phyloP scores from a whole-genome alignment of 2,113 vertebrate species.

The Cacatua alba region DNA sequence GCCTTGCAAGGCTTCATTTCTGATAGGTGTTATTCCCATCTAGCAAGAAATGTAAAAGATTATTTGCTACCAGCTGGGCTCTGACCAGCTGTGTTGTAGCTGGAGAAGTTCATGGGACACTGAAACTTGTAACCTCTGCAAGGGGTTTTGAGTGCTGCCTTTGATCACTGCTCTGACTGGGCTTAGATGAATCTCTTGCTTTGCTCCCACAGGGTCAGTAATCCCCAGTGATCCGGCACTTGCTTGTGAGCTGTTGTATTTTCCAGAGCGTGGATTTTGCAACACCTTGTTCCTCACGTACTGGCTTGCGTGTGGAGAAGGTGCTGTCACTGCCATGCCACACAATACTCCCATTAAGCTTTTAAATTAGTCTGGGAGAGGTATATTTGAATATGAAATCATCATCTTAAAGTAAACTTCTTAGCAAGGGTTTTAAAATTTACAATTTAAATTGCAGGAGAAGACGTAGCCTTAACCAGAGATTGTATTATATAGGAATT shows the following conservation, averaged over 20 bases:
- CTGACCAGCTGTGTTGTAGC: not conserved
- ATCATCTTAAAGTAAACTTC: not conserved
- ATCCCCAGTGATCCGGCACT: not conserved
- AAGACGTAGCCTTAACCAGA: not conserved
- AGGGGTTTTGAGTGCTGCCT: not conserved
- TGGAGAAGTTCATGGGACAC: not conserved
- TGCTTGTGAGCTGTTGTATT: not conserved
- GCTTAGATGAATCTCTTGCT: not conserved
- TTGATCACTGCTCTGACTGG: not conserved
- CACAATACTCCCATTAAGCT: not conserved
- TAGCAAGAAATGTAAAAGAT: not conserved
- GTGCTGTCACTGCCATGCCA: not conserved
- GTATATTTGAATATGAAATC: not conserved
- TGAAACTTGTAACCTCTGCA: not conserved
- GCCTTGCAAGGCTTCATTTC: not conserved
- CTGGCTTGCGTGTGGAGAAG: not conserved
- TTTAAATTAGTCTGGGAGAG: not conserved
- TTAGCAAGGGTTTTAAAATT: constrained; percentile 26
- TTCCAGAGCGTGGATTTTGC: not conserved
- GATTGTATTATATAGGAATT: constrained; percentile 57
- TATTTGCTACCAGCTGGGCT: not conserved
- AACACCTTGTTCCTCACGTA: not conserved
- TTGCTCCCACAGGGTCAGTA: not conserved
- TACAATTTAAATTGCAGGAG: not conserved
- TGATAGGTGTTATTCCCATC: not conserved